Evolutionary conservation across 2,888 invertebrate species (phyloP), one percentile per base, ranked within the genome.

Genomic region (Cantharis flavilabris): DNA sequence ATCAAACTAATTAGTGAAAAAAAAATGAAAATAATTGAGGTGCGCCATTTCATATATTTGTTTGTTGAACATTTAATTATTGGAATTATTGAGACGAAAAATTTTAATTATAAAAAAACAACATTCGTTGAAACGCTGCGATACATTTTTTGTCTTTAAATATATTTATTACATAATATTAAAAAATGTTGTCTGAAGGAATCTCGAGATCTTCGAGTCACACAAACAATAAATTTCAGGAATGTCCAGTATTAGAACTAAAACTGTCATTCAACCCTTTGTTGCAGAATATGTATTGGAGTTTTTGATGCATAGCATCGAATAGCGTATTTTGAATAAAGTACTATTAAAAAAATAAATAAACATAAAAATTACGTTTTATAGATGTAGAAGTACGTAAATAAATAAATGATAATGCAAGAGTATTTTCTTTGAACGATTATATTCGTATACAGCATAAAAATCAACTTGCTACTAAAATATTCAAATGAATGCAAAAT

Each of bases 401-500:
- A 33, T 13, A 33, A 33, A 33, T 13, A 33, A 33, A 33, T 33
- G 3, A 33, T 13, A 30, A 49, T 2, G 49, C 9, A 49, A 49
- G 16, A 16, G n/a, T 49, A 49, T 49, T 49, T 49, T 49, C n/a
- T 49, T 49, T 49, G 49, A 49, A 49, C 49, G 49, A 49, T 49
- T 49, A 49, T 49, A 11, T 49, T 49, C 7, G n/a, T 49, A 49
- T 49, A n/a, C 49, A 49, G n/a, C 49, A n/a, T 49, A 49, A 49
- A 33, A 49, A 49, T 49, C 49, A 49, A n/a, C 49, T 49, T 49
- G 49, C 13, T 67, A 67, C 65, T 67, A 67, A 67, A 23, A 67
- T 67, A 67, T 67, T 67, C 18, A 67, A 67, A 67, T 67, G 20
- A 67, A 67, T 67, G 65, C 65, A 67, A 67, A 67, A 67, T 67